Base-by-base conservation (phyloP, 2,888 invertebrate genomes). In the Tethea ocularis region DNA sequence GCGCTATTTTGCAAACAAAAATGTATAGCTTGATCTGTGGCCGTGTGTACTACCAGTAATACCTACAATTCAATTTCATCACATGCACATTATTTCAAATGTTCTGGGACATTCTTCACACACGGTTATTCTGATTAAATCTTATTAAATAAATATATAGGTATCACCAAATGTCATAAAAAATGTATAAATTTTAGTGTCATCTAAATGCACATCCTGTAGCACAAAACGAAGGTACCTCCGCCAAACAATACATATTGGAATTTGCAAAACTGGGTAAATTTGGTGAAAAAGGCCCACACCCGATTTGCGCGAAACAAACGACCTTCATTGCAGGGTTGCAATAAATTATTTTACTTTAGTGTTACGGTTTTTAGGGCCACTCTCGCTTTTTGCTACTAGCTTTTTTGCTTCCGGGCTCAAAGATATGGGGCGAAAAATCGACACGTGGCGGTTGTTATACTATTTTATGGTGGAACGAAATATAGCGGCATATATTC, bases 311-410 rank as follows among this genome's bases (percentile, higher is more conserved):
- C 60, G 61, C 75, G 63, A 83, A 79, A 86, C 86, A 86, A 84
- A 83, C 68, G 66, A 67, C 61, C 68, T 67, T 33, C 33, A 33
- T 33, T 33, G 33, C 33, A 33, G 33, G 33, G 74, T 75, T 74
- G 80, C 77, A 82, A 88, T 89, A 90, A 89, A 88, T 88, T 86
- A 87, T 80, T 78, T 77, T 75, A 82, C 83, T 80, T 76, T 75
- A 76, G 13, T 33, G 33, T 13, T 33, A 33, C 33, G 33, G 33
- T 74, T 78, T 83, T 82, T 82, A 79, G 66, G 74, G 74, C 74
- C 80, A 87, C 88, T 88, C 80, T 86, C 78, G 69, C 82, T 90
- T 89, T 89, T 88, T 88, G 86, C 86, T 76, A 77, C 83, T 66
- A 64, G 76, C 46, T 85, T 87, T 88, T 87, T 87, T 84, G 80